Base-by-base conservation (phyloP, 2,888 invertebrate genomes). In the Pyrrhia umbra region DNA sequence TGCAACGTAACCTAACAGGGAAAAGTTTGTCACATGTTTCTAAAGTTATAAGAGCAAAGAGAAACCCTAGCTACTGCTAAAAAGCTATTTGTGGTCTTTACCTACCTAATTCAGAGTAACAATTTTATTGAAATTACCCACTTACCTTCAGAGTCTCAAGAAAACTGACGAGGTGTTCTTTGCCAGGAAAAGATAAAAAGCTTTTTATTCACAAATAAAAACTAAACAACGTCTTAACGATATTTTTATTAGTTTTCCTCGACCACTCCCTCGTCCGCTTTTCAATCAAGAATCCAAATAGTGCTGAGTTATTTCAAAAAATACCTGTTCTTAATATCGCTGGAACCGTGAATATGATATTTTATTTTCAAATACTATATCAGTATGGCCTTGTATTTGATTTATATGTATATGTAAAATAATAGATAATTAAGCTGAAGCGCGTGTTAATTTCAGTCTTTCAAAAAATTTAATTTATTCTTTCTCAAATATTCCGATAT, bases 191-290 rank as follows among this genome's bases (percentile, higher is more conserved):
- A n/a, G 15, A 6, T 37, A 37, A 37, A 37, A 15, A n/a, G 37
- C 37, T 6, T 37, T 37, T 37, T n/a, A 15, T 37, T 37, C 15
- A 15, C n/a, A 37, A 57, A 57, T 47, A 46, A 18, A 30, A 57
- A 51, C 40, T 63, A 2, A 47, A 56, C 42, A 57, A 23, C 34
- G 15, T 16, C 10, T 43, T 52, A 52, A 63, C 34, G 45, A 57
- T 63, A 47, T 63, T 63, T 57, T 63, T 63, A 63, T 63, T 63
- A 57, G 57, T 52, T 63, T 57, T 63, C 21, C 57, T 37, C 39
- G 37, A 23, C 51, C 47, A 52, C 63, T 63, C 30, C 40, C 6
- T 34, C 23, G 9, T 18, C 27, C 57, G 42, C 42, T 58, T 34
- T 42, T 42, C 30, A 30, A 49, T 18, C 25, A 42, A 30, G 40